Evolutionary conservation across 2,113 vertebrate species (phyloP), one percentile per base, ranked within the genome.

Genomic region (Tonatia bakeri): DNA sequence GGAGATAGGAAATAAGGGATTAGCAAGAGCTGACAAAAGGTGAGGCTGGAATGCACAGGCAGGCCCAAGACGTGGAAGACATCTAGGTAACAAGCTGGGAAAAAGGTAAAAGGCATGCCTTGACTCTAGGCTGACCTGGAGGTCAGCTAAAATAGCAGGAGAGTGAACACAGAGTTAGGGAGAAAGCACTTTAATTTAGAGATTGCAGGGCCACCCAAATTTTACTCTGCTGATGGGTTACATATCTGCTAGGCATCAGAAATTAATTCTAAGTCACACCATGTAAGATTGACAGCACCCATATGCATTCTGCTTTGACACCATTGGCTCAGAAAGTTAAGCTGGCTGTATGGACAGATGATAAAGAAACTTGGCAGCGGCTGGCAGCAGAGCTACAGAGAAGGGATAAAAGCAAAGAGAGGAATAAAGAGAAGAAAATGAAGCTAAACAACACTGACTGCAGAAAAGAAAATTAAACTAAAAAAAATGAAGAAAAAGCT

Each of bases 301-400:
- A 64, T 84, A 76, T 72, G 75, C 38, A 76, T 90, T 97, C 69
- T 72, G 84, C 85, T 92, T 54, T 90, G 52, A 94, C 81, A 85
- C 70, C 64, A 43, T 31, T 87, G 92, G 70, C 87, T 96, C 87
- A 67, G 80, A 93, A 92, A 81, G 56, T 84, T 90, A 92, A 77
- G 75, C 45, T 87, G 47, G 80, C 79, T 90, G 8, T n/a, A 90
- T 90, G 81, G 80, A 94, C 56, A 77, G 83, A 83, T 84, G 94
- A 96, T 93, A 85, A 89, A 91, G 80, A 90, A 94, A 87, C 64
- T 87, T 95, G 84, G 90, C 94, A 97, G 75, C 26, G 28, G 8
- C 84, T 90, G 64, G 69, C 50, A 87, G 80, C 28, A 87, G 52
- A 77, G 54, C 28, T 59, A 16, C 19, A 59, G 87, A 94, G 85